Evolutionary conservation across 1,140 invertebrate genomes (phyloP).

Genomic region (Sarcophaga bullata): DNA sequence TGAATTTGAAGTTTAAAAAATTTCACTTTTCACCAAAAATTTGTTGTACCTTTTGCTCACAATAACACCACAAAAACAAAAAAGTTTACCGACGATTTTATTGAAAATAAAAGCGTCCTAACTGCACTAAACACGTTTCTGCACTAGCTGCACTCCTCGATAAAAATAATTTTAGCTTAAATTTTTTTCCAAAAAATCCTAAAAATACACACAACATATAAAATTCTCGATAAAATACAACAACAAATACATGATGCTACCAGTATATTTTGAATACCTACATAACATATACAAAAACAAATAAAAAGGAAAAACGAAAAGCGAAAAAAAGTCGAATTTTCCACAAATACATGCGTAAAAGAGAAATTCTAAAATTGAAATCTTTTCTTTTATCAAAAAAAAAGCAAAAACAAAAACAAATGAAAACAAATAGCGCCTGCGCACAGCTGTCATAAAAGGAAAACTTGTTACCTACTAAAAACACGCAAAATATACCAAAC

Average conservation of each 20-base stretch:
- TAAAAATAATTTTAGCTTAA: slow-evolving; percentile 41
- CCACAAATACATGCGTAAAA: neutral
- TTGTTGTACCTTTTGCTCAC: too few species aligned
- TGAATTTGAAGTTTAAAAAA: neutral
- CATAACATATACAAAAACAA: neutral
- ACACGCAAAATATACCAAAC: too few species aligned
- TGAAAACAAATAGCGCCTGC: slow-evolving; percentile 26
- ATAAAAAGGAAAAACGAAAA: neutral
- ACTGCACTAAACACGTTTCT: slow-evolving; percentile 41
- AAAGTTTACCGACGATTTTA: neutral
- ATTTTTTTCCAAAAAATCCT: neutral
- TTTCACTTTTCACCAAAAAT: neutral
- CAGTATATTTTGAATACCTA: neutral
- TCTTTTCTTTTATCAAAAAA: neutral
- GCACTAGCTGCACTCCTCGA: slow-evolving; percentile 19
- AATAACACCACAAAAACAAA: neutral
- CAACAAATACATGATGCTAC: neutral
- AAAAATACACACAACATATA: slow-evolving; percentile 9
- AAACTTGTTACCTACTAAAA: slow-evolving; percentile 36
- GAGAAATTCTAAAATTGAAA: too few species aligned
- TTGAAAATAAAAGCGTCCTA: slow-evolving; percentile 36
- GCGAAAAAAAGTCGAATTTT: slow-evolving; percentile 38
- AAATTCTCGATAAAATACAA: neutral
- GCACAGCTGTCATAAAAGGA: slow-evolving; percentile 32
- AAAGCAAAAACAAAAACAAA: neutral